Percentiles rank a stretch among this genome's conserved stretches.
Conservation (phyloP, 2,113 vertebrate genomes). For the Sprattus sprattus region DNA sequence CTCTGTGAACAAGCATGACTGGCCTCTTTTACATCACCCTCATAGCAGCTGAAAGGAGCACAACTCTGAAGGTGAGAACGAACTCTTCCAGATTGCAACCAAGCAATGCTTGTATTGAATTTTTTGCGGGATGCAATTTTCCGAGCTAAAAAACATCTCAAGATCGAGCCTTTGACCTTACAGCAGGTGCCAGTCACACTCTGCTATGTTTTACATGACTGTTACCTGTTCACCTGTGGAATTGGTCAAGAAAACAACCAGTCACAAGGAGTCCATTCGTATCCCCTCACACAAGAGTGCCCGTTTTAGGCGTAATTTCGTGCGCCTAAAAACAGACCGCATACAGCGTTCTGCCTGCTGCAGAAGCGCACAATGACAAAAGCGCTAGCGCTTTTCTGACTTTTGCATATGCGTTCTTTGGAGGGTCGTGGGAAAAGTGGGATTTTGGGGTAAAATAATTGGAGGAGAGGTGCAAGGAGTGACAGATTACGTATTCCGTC, state of each 20-base stretch:
- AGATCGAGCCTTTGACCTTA: not conserved
- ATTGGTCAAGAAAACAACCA: not conserved
- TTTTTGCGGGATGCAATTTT: not conserved
- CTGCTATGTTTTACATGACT: not conserved
- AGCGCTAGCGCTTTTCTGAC: no score
- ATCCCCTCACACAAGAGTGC: not conserved
- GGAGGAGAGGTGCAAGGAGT: no score
- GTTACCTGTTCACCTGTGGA: not conserved
- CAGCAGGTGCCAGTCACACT: not conserved
- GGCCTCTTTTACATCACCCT: not conserved
- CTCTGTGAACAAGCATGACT: not conserved
- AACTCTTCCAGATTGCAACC: not conserved
- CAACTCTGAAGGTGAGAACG: not conserved
- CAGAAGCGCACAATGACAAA: no score
- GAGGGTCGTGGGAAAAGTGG: no score
- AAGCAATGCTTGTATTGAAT: not conserved
- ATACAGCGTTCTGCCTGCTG: no score
- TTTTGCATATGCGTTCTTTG: no score
- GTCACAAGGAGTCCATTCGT: not conserved
- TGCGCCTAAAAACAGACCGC: no score
- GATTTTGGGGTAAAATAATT: no score
- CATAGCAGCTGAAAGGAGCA: not conserved
- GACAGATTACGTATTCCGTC: no score
- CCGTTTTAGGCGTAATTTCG: no score
- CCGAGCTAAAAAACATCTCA: not conserved